Base-by-base conservation (phyloP, 2,797 vertebrate genomes). In the Moxostoma hubbsi region DNA sequence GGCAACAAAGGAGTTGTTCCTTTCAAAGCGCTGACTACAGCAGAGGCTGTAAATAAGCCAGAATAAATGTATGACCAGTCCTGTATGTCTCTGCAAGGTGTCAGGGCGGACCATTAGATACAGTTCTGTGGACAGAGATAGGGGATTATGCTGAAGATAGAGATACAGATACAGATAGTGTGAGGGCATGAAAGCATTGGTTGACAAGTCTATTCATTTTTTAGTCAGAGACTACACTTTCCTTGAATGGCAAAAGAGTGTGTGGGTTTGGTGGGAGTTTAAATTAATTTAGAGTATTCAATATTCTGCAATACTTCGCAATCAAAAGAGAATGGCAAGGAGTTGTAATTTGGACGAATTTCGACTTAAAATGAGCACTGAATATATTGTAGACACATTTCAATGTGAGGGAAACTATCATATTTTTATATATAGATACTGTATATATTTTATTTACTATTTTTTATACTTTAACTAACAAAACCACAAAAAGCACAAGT, bases 11-110 rank as follows among this genome's bases (percentile, higher is more conserved):
- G 80, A 85, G 81, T 84, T 85, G 83, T 82, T 85, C 85, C 85
- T 88, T 90, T 93, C 88, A 92, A 92, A 91, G 89, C 88, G 90
- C 92, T 93, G 92, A 92, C 90, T 90, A 82, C 89, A 93, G 91
- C 90, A 90, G 80, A 78, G 85, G 87, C 88, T 85, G 86, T 92
- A 93, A 91, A 92, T 92, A 90, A 86, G 87, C 75, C 86, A 83
- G 90, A 92, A 90, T 89, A 89, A 81, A 87, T 87, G 86, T 85
- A 92, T 91, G 90, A 91, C 80, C 77, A 81, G 62, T 82, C 68
- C 89, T 80, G 84, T 70, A 84, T 87, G 88, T 90, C 82, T 83
- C 55, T n/a, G 87, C 55, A 80, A 90, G 89, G 90, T 91, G 90
- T 86, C 82, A 83, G 62, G 5, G 80, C 73, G 83, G 85, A 88